A percentile compares a stretch with the other conserved stretches of the same genome.
phyloP scores from a whole-genome alignment of 1,140 invertebrate genomes.

The Drosophila athabasca region DNA sequence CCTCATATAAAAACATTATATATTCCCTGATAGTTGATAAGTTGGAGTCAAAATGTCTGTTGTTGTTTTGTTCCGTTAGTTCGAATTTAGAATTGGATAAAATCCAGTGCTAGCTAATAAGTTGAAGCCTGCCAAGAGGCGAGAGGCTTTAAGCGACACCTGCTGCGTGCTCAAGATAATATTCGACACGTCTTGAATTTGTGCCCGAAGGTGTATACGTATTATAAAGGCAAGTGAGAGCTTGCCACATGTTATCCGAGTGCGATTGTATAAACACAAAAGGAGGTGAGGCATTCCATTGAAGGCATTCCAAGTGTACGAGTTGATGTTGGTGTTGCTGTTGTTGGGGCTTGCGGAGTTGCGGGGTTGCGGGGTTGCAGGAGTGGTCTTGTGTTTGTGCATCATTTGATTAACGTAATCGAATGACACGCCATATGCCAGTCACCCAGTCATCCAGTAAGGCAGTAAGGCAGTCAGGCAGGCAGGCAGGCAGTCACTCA shows the following conservation, averaged over 20 bases:
- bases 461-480: background rate
- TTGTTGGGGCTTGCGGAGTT: too few relatives aligned
- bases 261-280: slow-evolving; percentile 41
- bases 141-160: slow-evolving; percentile 5
- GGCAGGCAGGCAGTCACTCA: slow-evolving; percentile 17
- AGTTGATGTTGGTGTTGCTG: background rate
- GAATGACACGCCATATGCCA: slow-evolving; percentile 65
- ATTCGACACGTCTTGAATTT: slow-evolving; percentile 8
- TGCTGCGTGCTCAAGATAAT: slow-evolving; percentile 25
- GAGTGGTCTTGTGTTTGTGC: slow-evolving; percentile 63
- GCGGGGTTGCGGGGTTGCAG: background rate
- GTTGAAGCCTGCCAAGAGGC: slow-evolving; percentile 1
- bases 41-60: too few relatives aligned
- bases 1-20: too few relatives aligned
- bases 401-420: slow-evolving; percentile 82
- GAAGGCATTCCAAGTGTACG: too few relatives aligned
- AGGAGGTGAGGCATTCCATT: background rate
- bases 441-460: slow-evolving; percentile 47
- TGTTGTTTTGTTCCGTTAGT: too few relatives aligned
- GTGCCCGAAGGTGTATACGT: background rate
- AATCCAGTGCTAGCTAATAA: too few relatives aligned
- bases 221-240: slow-evolving; percentile 41
- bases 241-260: slow-evolving; percentile 26
- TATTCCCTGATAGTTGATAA: too few relatives aligned
- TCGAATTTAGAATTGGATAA: too few relatives aligned